A percentile compares a stretch with the other conserved stretches of the same genome.
Conservation (phyloP, 2,888 invertebrate species). For the Halictus quadricinctus region DNA sequence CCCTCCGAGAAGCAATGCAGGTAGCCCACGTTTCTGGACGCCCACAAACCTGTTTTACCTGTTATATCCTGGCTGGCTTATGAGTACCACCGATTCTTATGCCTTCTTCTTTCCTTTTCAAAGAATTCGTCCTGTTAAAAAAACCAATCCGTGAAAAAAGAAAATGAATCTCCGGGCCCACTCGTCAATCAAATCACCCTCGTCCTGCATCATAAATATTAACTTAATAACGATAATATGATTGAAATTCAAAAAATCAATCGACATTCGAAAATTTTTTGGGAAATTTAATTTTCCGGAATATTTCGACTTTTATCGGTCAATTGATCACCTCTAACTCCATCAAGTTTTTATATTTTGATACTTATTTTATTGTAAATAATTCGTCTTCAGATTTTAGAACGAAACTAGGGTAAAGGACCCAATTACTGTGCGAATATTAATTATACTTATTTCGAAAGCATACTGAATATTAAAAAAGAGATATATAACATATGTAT, state of each 20-base stretch:
- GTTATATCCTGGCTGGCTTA: conserved; percentile 74
- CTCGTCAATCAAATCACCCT: conserved; percentile 21
- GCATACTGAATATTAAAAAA: no score
- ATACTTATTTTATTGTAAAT: not conserved
- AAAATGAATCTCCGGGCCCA: conserved; percentile 5
- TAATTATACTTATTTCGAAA: no score
- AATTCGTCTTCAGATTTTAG: not conserved
- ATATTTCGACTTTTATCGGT: not conserved
- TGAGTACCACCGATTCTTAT: conserved; percentile 69
- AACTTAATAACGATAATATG: not conserved
- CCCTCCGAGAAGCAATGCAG: conserved; percentile 64
- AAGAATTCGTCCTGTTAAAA: conserved; percentile 15
- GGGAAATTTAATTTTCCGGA: not conserved
- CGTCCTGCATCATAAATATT: not conserved
- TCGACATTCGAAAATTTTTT: not conserved
- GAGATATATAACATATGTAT: no score
- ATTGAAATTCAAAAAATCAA: not conserved
- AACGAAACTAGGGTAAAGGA: not conserved
- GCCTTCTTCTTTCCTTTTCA: conserved; percentile 48
- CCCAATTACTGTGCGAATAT: no score
- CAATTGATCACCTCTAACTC: not conserved
- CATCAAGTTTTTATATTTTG: not conserved
- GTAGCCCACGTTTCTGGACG: conserved; percentile 72
- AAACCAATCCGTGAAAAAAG: not conserved
- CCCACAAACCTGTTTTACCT: conserved; percentile 81